Evolutionary conservation across 2,888 invertebrate genomes (phyloP), one percentile per base, ranked within the genome.

Genomic region (Cantharis rufa): DNA sequence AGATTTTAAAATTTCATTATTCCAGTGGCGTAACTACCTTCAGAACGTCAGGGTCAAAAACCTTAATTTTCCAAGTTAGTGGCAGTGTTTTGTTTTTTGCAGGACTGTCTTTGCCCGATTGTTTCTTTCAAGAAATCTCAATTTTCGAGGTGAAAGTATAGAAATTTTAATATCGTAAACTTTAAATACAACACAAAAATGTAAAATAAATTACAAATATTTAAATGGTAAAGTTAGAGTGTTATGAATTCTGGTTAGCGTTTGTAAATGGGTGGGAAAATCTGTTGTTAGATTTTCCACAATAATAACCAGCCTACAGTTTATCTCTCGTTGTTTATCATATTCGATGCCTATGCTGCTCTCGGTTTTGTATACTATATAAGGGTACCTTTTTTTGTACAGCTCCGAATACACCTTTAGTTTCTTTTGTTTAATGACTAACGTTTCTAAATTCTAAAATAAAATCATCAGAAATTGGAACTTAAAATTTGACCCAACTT

Each of bases 351-450:
- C 87, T 9, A 94, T 86, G 1, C 89, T 82, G 0, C 88, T 81
- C 76, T 92, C 91, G 10, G 84, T 85, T 62, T 84, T 84, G 80
- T 85, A 85, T 5, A 84, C 28, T 4, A 83, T 77, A 72, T 80
- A 85, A 0, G 86, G 86, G 18, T 80, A 83, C 18, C 86, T 84
- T 0, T 86, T 86, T 21, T 90, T 90, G 1, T 90, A 85, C 0
- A 92, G 88, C 2, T 89, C 89, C 0, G 88, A 83, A 73, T 93
- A 90, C 81, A 93, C 90, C 80, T 89, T 91, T 28, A 92, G 91
- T 79, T 93, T 92, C 28, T 92, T 91, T 85, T 96, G 95, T 81
- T 92, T 91, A 69, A 93, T 90, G 0, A 95, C 91, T 16, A 95
- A 83, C 74, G 90, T 85, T 84, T 92, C 91, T 77, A 92, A 87